phyloP scores from a whole-genome alignment of 2,797 vertebrate species.

The Brachyalestes nurse region DNA sequence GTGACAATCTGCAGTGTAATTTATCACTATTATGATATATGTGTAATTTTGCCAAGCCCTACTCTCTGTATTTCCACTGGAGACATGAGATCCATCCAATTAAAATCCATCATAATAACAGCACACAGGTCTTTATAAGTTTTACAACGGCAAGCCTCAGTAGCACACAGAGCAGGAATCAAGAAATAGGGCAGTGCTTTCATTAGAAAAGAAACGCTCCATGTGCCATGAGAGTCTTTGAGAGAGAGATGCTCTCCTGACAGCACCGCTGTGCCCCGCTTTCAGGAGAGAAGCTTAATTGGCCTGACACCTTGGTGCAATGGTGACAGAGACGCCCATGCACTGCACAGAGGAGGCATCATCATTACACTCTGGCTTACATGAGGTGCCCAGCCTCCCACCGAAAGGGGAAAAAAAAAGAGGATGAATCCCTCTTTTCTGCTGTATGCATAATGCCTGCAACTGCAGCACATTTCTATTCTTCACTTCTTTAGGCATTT shows the following conservation, averaged over 20 bases:
- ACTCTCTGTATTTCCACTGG: too few relatives aligned
- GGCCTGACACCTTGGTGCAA: slow-evolving; percentile 15
- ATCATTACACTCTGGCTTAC: background rate
- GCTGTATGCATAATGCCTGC: background rate
- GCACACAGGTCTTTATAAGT: too few relatives aligned
- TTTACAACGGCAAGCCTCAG: too few relatives aligned
- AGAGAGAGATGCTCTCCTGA: background rate
- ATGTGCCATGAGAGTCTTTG: background rate
- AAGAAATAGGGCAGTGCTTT: background rate
- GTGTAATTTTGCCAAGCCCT: too few relatives aligned
- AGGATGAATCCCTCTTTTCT: slow-evolving; percentile 12
- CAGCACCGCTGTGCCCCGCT: background rate
- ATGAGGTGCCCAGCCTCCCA: background rate
- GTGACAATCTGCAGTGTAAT: too few relatives aligned
- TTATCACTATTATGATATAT: too few relatives aligned
- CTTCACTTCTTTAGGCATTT: slow-evolving; percentile 9
- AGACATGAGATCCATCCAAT: too few relatives aligned
- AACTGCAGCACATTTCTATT: slow-evolving; percentile 33
- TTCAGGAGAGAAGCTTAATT: slow-evolving; percentile 15
- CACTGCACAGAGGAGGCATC: background rate
- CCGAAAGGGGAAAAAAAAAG: background rate
- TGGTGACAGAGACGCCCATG: slow-evolving; percentile 19
- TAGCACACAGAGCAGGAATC: background rate
- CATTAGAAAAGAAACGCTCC: background rate
- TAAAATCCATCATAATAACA: too few relatives aligned